Base-by-base conservation (phyloP, 2,113 vertebrate species). In the Zapornia atra region DNA sequence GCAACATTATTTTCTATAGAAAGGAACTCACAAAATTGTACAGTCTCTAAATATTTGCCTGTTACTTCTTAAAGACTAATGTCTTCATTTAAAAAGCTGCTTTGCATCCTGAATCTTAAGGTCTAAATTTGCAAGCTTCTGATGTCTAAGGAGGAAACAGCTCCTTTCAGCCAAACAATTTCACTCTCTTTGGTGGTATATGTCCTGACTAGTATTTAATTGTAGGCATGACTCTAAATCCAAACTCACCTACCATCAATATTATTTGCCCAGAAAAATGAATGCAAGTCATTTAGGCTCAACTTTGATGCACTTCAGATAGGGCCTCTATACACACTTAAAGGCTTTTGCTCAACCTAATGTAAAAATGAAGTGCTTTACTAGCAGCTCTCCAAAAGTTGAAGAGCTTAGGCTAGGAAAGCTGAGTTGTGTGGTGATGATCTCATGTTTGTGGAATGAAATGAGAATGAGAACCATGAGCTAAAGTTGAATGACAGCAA, bases 381-480 rank as follows among this genome's bases (percentile, higher is more conserved):
- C 61, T 83, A 88, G 72, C 26, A 61, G 63, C 8, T 59, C 68
- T 90, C 46, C 20, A 69, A 54, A 92, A 66, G 18, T 1, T 64
- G 69, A 88, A 93, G 72, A 84, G 29, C 42, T 92, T n/a, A 22
- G 69, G 40, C 79, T 86, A 86, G 94, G 34, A 92, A 86, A 86
- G 68, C 34, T 61, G 51, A 78, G 33, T 70, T 73, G 6, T 28
- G 26, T 28, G 34, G 42, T 51, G 56, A 90, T 80, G 65, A 72
- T 59, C 91, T 91, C 31, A 50, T 40, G 26, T 75, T 84, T 61
- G 24, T 78, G 48, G 57, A 92, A 92, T 73, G 76, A 80, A 82
- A 51, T n/a, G 38, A 26, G n/a, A 93, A 90, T 42, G 48, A 86
- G 33, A 96, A 88, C 29, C 82, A 75, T 12, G 33, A 88, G 36